Evolutionary conservation across 2,888 invertebrate species (phyloP), one percentile per base, ranked within the genome.

Genomic region (Endotricha flammealis): DNA sequence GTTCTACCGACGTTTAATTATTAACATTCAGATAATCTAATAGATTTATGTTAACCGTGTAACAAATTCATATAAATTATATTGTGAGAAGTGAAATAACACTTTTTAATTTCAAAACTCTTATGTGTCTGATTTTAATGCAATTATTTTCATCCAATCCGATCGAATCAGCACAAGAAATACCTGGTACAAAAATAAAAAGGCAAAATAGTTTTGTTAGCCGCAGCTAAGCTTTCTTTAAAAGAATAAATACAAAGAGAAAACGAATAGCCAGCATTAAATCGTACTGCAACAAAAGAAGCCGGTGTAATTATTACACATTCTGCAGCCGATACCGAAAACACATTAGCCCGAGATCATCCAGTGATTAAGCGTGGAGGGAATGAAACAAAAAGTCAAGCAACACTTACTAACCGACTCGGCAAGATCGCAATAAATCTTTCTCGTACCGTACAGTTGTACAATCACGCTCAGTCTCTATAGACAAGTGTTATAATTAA

Each of bases 401-500:
- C 63, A 66, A 64, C 68, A 67, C 72, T 77, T 69, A 78, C 77
- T 71, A 71, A 77, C 71, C 70, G 72, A 75, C 64, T 66, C 71
- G 67, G 73, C 64, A 72, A 75, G 74, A 72, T 75, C 62, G 76
- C 73, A 67, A 83, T 83, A 85, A 83, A 85, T 85, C 83, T 82
- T 68, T 57, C 57, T 62, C 56, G 57, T 57, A 61, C 57, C 55
- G 57, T 65, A 60, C 67, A 73, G 56, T 70, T 72, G 66, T 72
- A 80, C 77, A 74, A 74, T 73, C 69, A 59, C 64, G 64, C 53
- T 55, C 61, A 57, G 56, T 67, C 59, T 53, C 65, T 76, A 76
- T 72, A 77, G 71, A 71, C 78, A 75, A 78, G 76, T 75, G 78
- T 80, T 83, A 82, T 82, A 82, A 85, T 85, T 83, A 82, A 81